Evolutionary conservation across 92 coral and sea anemone species (phyloP).

Genomic region (Plumapathes pennacea): DNA sequence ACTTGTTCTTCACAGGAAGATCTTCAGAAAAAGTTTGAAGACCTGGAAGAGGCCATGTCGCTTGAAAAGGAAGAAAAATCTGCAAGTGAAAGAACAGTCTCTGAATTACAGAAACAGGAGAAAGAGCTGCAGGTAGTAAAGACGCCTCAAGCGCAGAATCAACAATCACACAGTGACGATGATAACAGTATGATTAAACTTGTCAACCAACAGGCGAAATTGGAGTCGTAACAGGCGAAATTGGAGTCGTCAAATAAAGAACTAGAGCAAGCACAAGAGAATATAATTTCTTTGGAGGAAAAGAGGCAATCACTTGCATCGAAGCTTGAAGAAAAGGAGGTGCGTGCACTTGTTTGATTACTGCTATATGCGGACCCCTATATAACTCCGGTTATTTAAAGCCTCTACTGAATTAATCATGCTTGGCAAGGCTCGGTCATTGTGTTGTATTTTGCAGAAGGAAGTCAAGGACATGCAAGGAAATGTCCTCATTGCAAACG

Average conservation of each 20-base stretch:
- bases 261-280: constrained; percentile 29
- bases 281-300: constrained; percentile 37
- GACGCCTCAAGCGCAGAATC: too few relatives aligned
- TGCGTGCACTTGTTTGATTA: not conserved
- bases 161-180: too few relatives aligned
- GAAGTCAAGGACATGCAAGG: constrained; percentile 43
- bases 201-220: too few relatives aligned
- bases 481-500: constrained; percentile 29
- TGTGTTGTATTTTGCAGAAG: constrained; percentile 9
- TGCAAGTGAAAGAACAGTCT: not conserved
- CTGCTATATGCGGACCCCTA: not conserved
- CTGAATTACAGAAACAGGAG: constrained; percentile 17
- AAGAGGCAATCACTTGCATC: constrained; percentile 28
- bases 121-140: constrained; percentile 43
- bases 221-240: too few relatives aligned
- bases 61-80: constrained; percentile 20
- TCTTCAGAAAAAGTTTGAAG: constrained; percentile 20
- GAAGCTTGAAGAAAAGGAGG: constrained; percentile 50
- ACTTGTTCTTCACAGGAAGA: constrained; percentile 26
- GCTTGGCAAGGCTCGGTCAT: too few relatives aligned
- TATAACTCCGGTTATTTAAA: not conserved
- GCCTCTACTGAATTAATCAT: not conserved
- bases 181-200: too few relatives aligned
- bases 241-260: constrained; percentile 28
- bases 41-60: constrained; percentile 20